Evolutionary conservation across 2,888 invertebrate genomes (phyloP).

Genomic region (Pterostichus madidus): DNA sequence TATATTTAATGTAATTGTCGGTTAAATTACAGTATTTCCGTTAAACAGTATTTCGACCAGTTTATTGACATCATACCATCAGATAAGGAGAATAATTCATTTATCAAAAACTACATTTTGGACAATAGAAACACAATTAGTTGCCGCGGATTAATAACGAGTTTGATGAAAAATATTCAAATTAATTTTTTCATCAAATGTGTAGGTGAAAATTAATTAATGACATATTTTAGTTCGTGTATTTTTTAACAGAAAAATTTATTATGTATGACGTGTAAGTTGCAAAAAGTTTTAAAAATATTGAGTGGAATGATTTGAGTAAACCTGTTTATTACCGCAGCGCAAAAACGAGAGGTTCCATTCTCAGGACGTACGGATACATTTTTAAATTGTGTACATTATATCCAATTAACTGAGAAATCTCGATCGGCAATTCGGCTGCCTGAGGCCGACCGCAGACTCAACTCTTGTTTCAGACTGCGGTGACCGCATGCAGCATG

Average conservation of each 20-base stretch:
- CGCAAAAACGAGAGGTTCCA: conserved; percentile 49
- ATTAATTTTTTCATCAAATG: conserved; percentile 40
- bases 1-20: neutral
- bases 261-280: conserved; percentile 55
- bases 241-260: conserved; percentile 43
- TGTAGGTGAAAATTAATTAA: conserved; percentile 61
- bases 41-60: conserved; percentile 17
- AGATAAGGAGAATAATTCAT: conserved; percentile 7
- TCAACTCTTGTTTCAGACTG: conserved; percentile 29
- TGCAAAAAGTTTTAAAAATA: conserved; percentile 37
- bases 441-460: conserved; percentile 49
- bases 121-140: conserved; percentile 1
- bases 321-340: conserved; percentile 56
- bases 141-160: conserved; percentile 21
- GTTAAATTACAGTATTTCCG: conserved; percentile 11
- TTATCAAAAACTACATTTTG: neutral
- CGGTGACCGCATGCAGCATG: conserved; percentile 31
- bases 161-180: conserved; percentile 53
- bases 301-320: conserved; percentile 36
- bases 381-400: conserved; percentile 66
- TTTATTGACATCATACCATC: conserved; percentile 27
- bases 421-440: conserved; percentile 46
- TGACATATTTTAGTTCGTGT: conserved; percentile 48
- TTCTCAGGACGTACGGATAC: conserved; percentile 52
- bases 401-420: conserved; percentile 65